Evolutionary conservation across 2,888 invertebrate species (phyloP), one percentile per base, ranked within the genome.

Genomic region (Branchipolynoe longqiensis): DNA sequence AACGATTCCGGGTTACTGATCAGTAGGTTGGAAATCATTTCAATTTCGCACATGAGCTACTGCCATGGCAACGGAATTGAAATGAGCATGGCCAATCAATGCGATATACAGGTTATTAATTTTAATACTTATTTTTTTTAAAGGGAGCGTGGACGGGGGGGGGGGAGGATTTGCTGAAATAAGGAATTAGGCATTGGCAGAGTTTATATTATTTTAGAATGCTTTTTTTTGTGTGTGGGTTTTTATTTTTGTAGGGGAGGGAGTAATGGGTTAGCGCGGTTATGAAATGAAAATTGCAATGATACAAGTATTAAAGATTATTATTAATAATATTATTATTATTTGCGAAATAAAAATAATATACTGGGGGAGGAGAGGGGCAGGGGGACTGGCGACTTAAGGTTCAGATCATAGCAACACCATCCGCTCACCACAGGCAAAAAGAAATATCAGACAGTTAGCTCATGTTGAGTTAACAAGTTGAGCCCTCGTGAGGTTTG

Each of bases 401-500:
- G 36, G 38, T 48, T 69, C n/a, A 33, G 69, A 69, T 48, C 31
- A 78, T 78, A 78, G 78, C 78, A 78, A 78, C 78, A 78, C 78
- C 78, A 78, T 78, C 78, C 78, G 78, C 78, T 78, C 78, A 48
- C 54, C 78, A 78, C 48, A 78, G 78, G 78, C 78, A 78, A 78
- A n/a, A n/a, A n/a, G n/a, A n/a, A 41, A 78, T 78, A 78, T 78
- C 78, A 54, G 78, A 78, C 78, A 78, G 78, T 48, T 36, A n/a
- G 54, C 54, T 48, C 28, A 25, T 78, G 54, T 74, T 74, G 69
- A 38, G 28, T 69, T 33, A 41, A 74, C n/a, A 74, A 25, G 25
- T 36, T 25, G n/a, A 36, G 38, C 78, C 31, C 78, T 28, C 33
- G 36, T 62, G 83, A 84, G 69, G 38, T 84, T 74, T 73, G 84